Percentiles rank a stretch among this genome's conserved stretches.
Conservation (phyloP, 2,888 invertebrate genomes). For the Myopa tessellatipennis region DNA sequence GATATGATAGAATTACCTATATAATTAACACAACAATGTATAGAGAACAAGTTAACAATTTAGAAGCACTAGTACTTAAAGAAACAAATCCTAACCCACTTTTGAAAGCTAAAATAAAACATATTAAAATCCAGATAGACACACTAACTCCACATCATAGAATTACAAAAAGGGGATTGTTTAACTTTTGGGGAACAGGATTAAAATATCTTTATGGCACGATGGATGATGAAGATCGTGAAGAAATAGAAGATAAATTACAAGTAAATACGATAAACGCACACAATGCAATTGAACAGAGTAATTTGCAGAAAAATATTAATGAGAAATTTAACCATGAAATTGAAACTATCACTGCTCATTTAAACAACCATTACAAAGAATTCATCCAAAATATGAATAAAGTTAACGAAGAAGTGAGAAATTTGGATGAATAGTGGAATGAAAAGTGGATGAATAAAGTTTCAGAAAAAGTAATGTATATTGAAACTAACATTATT, state of each 20-base stretch:
- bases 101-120: conserved; percentile 26
- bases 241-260: conserved; percentile 33
- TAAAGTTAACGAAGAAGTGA: conserved; percentile 29
- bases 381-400: conserved; percentile 19
- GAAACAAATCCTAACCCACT: conserved; percentile 27
- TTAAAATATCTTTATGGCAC: conserved; percentile 43
- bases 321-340: conserved; percentile 12
- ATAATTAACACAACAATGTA: conserved; percentile 12
- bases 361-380: conserved; percentile 14
- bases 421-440: background rate
- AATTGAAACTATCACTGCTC: conserved; percentile 7
- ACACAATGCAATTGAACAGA: conserved; percentile 32
- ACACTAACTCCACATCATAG: conserved; percentile 36
- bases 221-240: conserved; percentile 42
- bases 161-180: conserved; percentile 39
- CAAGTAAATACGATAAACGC: conserved; percentile 18
- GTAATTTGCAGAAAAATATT: conserved; percentile 10
- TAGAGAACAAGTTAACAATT: conserved; percentile 16
- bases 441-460: conserved; percentile 13
- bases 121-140: conserved; percentile 25
- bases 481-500: conserved; percentile 30
- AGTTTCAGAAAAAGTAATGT: conserved; percentile 21
- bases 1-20: conserved; percentile 10
- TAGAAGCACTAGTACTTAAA: conserved; percentile 17
- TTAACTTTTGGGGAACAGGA: conserved; percentile 41